Base-by-base conservation (phyloP, 2,888 invertebrate genomes). In the Stenichneumon culpator region DNA sequence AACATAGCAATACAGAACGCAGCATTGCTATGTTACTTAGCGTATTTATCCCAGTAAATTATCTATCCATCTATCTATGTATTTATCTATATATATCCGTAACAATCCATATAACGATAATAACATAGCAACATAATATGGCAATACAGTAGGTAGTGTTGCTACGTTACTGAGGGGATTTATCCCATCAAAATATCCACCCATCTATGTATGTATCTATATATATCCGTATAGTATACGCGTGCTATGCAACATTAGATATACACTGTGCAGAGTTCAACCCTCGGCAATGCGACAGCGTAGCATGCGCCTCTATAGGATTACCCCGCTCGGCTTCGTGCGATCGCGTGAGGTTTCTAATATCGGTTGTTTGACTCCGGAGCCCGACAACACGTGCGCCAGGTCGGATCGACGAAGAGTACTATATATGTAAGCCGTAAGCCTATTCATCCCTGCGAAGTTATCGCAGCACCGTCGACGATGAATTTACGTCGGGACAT, bases 341-440 rank as follows among this genome's bases (percentile, higher is more conserved):
- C n/a, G 32, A 50, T 60, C 50, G 32, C 47, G 74, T 65, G 67
- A 67, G 77, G 77, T 67, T 77, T 77, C 77, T 36, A 19, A 65
- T 25, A 28, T 65, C 74, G 44, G 75, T 65, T 65, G 16, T 63
- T 67, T 67, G 67, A 67, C 36, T 39, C 6, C 25, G 9, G 19
- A n/a, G 36, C 39, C 36, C 0, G 4, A 67, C 36, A 67, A 63
- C 63, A 32, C 16, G 63, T 16, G 32, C 14, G 63, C n/a, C 63
- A 63, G 16, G n/a, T 32, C 28, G 32, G 28, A 63, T 63, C 28
- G 63, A 28, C 60, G 14, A n/a, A 32, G 63, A n/a, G 32, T 7
- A 16, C n/a, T 7, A 16, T 32, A 7, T 32, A n/a, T 16, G 32
- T 16, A 16, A 28, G 16, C 16, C 32, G 5, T 16, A 57, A 25